Conservation (phyloP, 2,113 vertebrate genomes). For the Xyrauchen texanus region DNA sequence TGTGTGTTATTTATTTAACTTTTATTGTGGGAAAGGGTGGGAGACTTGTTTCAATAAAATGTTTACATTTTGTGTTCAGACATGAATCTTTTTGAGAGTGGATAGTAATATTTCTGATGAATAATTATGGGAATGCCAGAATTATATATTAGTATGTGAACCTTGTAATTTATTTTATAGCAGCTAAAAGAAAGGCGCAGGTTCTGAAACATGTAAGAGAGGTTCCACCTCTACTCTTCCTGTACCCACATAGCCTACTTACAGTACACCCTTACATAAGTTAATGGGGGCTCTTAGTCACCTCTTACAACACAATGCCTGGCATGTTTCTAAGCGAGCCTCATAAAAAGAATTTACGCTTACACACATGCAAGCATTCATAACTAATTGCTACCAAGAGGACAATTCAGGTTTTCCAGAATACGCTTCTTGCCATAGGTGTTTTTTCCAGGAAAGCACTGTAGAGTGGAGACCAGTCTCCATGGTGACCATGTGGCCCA, state of each 20-base stretch:
- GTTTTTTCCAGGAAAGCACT: conserved; percentile 48
- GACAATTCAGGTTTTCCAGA: conserved; percentile 25
- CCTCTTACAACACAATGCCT: neutral
- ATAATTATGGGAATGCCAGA: too few relatives aligned
- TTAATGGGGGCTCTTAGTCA: conserved; percentile 28
- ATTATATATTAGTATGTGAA: too few relatives aligned
- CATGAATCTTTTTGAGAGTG: neutral
- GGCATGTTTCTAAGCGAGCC: neutral
- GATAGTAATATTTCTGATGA: too few relatives aligned
- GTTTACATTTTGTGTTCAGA: neutral
- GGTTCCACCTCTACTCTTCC: neutral
- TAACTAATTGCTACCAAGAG: conserved; percentile 1
- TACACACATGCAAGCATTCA: neutral
- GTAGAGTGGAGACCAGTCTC: conserved; percentile 48
- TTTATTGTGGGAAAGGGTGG: neutral
- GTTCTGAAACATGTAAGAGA: neutral
- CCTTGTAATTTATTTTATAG: neutral
- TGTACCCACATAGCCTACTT: conserved; percentile 18
- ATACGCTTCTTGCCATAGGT: neutral
- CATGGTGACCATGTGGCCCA: conserved; percentile 57
- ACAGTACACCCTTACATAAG: neutral
- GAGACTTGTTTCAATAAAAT: conserved; percentile 40
- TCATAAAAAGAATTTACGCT: neutral
- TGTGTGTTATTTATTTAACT: conserved; percentile 21
- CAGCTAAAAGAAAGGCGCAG: neutral